Base-by-base conservation (phyloP, 2,888 invertebrate genomes). In the Leucoma salicis region DNA sequence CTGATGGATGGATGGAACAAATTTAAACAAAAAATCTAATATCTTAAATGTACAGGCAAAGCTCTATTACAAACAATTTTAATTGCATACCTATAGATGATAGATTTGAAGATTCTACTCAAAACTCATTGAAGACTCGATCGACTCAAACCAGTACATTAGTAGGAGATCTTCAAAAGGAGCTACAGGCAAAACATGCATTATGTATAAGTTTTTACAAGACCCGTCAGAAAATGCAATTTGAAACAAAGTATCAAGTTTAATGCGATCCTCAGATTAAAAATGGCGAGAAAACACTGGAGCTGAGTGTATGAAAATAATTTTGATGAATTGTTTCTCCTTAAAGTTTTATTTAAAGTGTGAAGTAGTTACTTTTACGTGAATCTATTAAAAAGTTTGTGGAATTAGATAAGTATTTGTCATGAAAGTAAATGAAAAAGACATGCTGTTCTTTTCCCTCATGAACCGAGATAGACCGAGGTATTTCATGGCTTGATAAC, bases 171-270 rank as follows among this genome's bases (percentile, higher is more conserved):
- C 35, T 35, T 24, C 42, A 55, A 68, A 77, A 65, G 74, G 76
- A 80, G 84, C 78, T 86, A 81, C 79, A 76, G 72, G 80, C 79
- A 63, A 66, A 73, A 65, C 76, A 86, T 87, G 85, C 85, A 88
- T 88, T 84, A 88, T 88, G 87, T 87, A 88, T 88, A 78, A 74
- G 74, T 84, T 85, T 85, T 86, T 85, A 78, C 72, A 82, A 83
- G 78, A 70, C 66, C 71, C 78, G 76, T 74, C 75, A 77, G 81
- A 80, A 76, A 84, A 87, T 79, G 86, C 85, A 87, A 87, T 88
- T 85, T 84, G 74, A 86, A 82, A 88, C 85, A 85, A 85, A 86
- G 86, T 83, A 83, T 85, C 79, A 86, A 86, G 82, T 88, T 83
- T 86, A 86, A 86, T 87, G 85, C 71, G 80, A 81, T 81, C 72